Evolutionary conservation across 2,113 vertebrate genomes (phyloP).

Genomic region (Zootoca vivipara): DNA sequence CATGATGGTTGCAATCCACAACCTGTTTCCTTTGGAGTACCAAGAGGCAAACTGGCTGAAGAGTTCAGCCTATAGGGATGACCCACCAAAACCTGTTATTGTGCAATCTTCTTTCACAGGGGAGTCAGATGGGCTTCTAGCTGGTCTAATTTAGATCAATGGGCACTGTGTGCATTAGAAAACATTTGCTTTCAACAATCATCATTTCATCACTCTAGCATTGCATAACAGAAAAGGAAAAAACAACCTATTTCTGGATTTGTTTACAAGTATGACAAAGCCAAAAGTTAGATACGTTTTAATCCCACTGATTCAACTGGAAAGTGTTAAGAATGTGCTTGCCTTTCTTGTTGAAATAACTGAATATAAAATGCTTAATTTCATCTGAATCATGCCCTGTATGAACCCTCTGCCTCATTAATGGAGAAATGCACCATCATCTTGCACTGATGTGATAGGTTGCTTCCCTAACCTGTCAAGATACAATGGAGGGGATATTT

Average conservation of each 20-base stretch:
- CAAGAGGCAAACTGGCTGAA: not conserved
- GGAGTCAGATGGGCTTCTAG: not conserved
- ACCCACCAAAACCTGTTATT: not conserved
- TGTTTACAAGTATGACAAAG: not conserved
- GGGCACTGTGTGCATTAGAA: not conserved
- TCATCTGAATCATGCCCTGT: not conserved
- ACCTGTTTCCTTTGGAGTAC: not conserved
- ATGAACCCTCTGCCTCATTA: not conserved
- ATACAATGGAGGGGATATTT: not conserved
- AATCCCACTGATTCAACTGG: not conserved
- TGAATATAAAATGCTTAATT: not conserved
- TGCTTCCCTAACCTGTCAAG: not conserved
- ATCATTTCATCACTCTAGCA: not conserved
- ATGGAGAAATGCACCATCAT: not conserved
- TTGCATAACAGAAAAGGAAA: not conserved
- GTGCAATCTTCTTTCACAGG: not conserved
- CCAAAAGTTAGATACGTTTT: no score
- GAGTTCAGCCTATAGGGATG: not conserved
- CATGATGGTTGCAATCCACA: not conserved
- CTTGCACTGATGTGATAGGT: not conserved
- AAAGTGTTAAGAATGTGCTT: not conserved
- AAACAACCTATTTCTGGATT: not conserved
- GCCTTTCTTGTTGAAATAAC: not conserved
- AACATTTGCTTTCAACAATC: not conserved
- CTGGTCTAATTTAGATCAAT: not conserved